Conservation (phyloP, 2,888 invertebrate genomes). For the Trichogramma evanescens region DNA sequence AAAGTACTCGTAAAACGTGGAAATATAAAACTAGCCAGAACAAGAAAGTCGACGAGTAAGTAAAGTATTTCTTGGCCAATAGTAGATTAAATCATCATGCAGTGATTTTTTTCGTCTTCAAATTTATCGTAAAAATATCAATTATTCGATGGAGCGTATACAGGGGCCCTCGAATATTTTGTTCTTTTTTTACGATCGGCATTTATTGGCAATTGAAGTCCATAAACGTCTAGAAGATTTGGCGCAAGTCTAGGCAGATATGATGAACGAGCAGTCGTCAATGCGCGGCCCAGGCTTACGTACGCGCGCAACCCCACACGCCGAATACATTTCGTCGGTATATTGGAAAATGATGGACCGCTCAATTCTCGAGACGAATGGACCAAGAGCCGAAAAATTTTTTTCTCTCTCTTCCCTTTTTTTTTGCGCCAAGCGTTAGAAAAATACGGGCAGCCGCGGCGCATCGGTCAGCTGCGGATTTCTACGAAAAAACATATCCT, state of each 20-base stretch:
- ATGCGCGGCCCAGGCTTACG: conserved; percentile 4
- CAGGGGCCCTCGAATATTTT: conserved; percentile 11
- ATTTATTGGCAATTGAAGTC: conserved; percentile 23
- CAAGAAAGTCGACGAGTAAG: too few relatives aligned
- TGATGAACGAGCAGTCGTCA: conserved; percentile 18
- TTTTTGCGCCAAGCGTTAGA: background rate
- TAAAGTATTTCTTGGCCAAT: too few relatives aligned
- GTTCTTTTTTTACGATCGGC: conserved; percentile 11
- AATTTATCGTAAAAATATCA: conserved; percentile 9
- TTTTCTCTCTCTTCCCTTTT: background rate
- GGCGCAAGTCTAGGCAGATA: conserved; percentile 16
- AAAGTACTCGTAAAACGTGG: too few relatives aligned
- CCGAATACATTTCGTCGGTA: conserved; percentile 5
- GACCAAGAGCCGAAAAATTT: background rate
- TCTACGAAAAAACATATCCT: conserved; percentile 31
- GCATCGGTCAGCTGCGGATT: conserved; percentile 29
- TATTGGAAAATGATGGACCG: conserved; percentile 7
- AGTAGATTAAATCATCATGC: too few relatives aligned
- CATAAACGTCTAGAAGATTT: conserved; percentile 19
- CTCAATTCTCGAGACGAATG: background rate
- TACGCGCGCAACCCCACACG: background rate
- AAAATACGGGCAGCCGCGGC: background rate
- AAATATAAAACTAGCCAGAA: too few relatives aligned
- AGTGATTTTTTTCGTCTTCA: too few relatives aligned
- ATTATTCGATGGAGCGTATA: conserved; percentile 20